Conservation (phyloP, 1,140 invertebrate species). For the Papilio machaon region DNA sequence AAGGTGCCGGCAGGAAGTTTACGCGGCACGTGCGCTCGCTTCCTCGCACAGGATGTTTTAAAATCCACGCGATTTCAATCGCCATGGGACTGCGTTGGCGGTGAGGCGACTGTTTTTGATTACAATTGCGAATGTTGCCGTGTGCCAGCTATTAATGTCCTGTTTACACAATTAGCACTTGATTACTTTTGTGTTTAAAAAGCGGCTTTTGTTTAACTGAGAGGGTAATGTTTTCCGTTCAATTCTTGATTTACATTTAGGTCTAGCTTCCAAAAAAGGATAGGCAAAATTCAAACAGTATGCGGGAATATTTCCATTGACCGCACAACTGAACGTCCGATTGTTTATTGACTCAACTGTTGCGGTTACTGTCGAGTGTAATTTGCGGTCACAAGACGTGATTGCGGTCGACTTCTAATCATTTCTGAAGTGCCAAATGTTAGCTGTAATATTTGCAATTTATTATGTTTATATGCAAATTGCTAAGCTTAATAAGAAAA, state of each 20-base stretch:
- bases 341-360: slow-evolving; percentile 49
- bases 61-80: slow-evolving; percentile 59
- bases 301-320: slow-evolving; percentile 14
- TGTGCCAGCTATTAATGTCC: slow-evolving; percentile 16
- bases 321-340: slow-evolving; percentile 18
- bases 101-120: slow-evolving; percentile 37
- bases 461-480: not conserved
- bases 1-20: slow-evolving; percentile 66
- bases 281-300: slow-evolving; percentile 21
- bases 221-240: not conserved
- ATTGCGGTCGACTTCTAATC: slow-evolving; percentile 40
- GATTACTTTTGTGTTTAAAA: slow-evolving; percentile 6
- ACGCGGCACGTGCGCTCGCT: slow-evolving; percentile 68
- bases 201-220: not conserved
- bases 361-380: slow-evolving; percentile 38
- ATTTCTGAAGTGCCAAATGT: slow-evolving; percentile 1
- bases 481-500: not conserved
- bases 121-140: slow-evolving; percentile 32
- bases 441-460: slow-evolving; percentile 22
- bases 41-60: slow-evolving; percentile 75
- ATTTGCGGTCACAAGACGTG: slow-evolving; percentile 38
- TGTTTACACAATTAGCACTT: slow-evolving; percentile 27
- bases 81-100: not conserved
- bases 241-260: not conserved
- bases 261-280: slow-evolving; percentile 33